Base-by-base conservation (phyloP, 2,113 vertebrate species). In the Datnioides undecimradiatus region DNA sequence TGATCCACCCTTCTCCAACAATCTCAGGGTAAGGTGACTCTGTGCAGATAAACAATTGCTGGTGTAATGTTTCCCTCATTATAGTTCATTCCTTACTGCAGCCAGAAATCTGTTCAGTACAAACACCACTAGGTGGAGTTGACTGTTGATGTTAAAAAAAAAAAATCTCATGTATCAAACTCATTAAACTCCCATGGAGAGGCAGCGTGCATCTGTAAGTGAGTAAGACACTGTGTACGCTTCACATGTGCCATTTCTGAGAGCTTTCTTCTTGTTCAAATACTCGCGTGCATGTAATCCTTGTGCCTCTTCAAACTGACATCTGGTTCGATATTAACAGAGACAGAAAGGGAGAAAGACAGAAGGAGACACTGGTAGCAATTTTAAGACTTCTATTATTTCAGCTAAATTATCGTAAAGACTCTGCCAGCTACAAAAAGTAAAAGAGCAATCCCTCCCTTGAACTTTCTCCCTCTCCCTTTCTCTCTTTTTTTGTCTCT, bases 111-210 rank as follows among this genome's bases (percentile, higher is more conserved):
- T 87, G 82, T 87, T 91, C 82, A 86, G 73, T 52, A 10, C 82
- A 89, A 83, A 90, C 83, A 88, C 94, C 93, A 95, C 93, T 90
- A 94, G 93, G 90, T 93, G 93, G 93, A 91, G 94, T 90, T 93
- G 81, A 92, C 78, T 88, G 87, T 91, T 89, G 88, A 88, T 87
- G 73, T 54, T 89, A 87, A 87, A 71, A 79, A 86, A 85, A 29
- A 76, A 60, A 43, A 40, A 73, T 89, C 83, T 80, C 71, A 83
- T 79, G 79, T 82, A 89, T 88, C 66, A 88, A 71, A 80, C 41
- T 86, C 76, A 87, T 90, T 88, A 86, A 88, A 83, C 27, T 87
- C 68, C 76, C 65, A 83, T 10, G n/a, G 69, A 88, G 82, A 88
- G 64, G 66, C 68, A 78, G 73, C 41, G 1, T 83, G 73, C 69